A percentile compares a stretch with the other conserved stretches of the same genome.
Evolutionary conservation across 2,113 vertebrate genomes (phyloP).

Genomic region (Catharus bicknelli): DNA sequence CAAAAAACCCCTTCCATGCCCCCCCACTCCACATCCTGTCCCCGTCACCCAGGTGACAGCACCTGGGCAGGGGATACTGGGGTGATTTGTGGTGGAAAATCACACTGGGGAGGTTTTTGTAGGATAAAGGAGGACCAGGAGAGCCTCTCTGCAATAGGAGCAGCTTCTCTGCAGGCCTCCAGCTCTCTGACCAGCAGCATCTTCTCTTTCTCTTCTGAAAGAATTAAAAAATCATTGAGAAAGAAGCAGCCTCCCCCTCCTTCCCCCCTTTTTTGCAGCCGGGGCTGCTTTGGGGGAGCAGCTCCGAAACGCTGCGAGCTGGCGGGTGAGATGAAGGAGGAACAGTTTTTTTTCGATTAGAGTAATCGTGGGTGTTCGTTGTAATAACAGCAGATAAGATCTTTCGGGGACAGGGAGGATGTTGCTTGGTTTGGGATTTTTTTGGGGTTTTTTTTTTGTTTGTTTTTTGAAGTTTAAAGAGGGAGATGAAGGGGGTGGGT

Average conservation of each 20-base stretch:
- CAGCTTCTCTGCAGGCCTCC: background rate
- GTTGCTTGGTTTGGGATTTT: background rate
- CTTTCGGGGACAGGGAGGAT: slow-evolving; percentile 1
- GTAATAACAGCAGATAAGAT: slow-evolving; percentile 57
- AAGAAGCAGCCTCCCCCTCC: background rate
- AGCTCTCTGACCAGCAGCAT: background rate
- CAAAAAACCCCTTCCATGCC: background rate
- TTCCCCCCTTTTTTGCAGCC: fast-evolving
- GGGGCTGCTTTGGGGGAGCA: background rate
- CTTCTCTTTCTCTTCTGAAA: background rate
- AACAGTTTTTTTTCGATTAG: slow-evolving; percentile 41
- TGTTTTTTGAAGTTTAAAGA: background rate
- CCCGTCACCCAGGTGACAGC: fast-evolving
- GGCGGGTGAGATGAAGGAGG: background rate
- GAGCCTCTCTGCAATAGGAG: fast-evolving
- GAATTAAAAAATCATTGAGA: background rate
- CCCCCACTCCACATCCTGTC: fast-evolving
- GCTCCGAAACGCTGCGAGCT: background rate
- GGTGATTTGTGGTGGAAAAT: fast-evolving
- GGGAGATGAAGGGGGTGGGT: background rate
- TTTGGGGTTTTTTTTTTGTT: background rate
- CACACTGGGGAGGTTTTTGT: background rate
- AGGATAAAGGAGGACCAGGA: background rate
- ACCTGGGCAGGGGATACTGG: fast-evolving
- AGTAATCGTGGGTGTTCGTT: slow-evolving; percentile 39